Conservation (phyloP, 2,797 vertebrate genomes). For the Natrix natrix region DNA sequence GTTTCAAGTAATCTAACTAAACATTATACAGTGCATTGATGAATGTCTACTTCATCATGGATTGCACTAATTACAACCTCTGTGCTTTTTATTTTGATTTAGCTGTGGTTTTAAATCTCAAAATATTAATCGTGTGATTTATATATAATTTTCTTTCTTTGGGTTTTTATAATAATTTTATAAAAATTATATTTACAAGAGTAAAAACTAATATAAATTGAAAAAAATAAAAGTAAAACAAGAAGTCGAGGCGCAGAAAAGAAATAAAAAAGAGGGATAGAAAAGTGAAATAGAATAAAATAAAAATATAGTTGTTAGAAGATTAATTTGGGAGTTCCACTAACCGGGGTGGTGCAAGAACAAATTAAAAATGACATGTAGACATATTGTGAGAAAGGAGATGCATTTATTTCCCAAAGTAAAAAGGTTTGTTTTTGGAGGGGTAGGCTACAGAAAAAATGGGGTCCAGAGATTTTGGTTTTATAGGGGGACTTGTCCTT, state of each 20-base stretch:
- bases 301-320: background rate
- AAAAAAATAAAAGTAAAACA: background rate
- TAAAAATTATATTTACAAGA: background rate
- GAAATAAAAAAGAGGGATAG: background rate
- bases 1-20: background rate
- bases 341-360: too few species aligned
- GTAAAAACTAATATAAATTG: background rate
- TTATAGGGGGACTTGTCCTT: background rate
- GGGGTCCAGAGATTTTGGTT: background rate
- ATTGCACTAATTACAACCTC: background rate
- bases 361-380: too few species aligned
- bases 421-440: background rate
- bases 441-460: background rate
- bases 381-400: too few species aligned
- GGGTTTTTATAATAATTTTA: background rate
- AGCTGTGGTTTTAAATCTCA: constrained; percentile 44
- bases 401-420: too few species aligned
- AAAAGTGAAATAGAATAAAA: background rate
- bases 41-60: background rate
- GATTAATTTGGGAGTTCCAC: too few species aligned
- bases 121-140: constrained; percentile 44
- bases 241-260: background rate
- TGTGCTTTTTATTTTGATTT: constrained; percentile 44
- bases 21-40: background rate
- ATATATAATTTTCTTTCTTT: constrained; percentile 45